Percentiles rank a stretch among this genome's conserved stretches.
Conservation (phyloP, 2,888 invertebrate genomes). For the Hyposoter dolosus region DNA sequence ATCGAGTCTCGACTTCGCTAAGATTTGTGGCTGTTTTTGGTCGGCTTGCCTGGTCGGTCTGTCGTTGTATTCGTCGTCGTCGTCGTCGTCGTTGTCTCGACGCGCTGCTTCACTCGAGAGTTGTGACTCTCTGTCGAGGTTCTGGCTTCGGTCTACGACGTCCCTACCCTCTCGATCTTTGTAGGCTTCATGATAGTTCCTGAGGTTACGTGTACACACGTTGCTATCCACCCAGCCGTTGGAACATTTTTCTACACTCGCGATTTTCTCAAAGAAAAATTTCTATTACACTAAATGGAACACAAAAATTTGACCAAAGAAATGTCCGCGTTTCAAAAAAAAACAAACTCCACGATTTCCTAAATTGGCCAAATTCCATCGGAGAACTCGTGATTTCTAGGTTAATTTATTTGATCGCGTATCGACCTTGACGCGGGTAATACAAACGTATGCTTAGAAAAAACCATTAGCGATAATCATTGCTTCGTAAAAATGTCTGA, state of each 20-base stretch:
- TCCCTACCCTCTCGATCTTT: constrained; percentile 49
- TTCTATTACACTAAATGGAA: neutral
- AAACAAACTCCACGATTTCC: neutral
- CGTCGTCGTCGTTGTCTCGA: constrained; percentile 36
- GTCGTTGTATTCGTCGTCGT: neutral
- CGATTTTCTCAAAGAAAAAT: neutral
- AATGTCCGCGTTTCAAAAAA: neutral
- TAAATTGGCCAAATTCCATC: too few relatives aligned
- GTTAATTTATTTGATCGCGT: neutral
- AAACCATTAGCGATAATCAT: neutral
- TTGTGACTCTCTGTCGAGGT: constrained; percentile 45
- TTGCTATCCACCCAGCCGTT: neutral
- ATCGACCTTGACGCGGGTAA: neutral
- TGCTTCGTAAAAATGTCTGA: neutral
- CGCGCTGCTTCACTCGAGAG: constrained; percentile 46
- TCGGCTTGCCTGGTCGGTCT: constrained; percentile 20
- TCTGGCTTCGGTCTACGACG: constrained; percentile 27
- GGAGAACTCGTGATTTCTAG: neutral
- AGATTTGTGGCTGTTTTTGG: constrained; percentile 27
- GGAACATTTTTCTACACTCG: neutral
- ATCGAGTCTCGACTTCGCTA: constrained; percentile 4
- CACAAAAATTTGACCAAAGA: neutral
- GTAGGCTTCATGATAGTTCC: constrained; percentile 51
- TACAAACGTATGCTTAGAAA: neutral
- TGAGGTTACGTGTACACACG: constrained; percentile 18